phyloP scores from a whole-genome alignment of 2,113 vertebrate species.

The Pluvialis apricaria region DNA sequence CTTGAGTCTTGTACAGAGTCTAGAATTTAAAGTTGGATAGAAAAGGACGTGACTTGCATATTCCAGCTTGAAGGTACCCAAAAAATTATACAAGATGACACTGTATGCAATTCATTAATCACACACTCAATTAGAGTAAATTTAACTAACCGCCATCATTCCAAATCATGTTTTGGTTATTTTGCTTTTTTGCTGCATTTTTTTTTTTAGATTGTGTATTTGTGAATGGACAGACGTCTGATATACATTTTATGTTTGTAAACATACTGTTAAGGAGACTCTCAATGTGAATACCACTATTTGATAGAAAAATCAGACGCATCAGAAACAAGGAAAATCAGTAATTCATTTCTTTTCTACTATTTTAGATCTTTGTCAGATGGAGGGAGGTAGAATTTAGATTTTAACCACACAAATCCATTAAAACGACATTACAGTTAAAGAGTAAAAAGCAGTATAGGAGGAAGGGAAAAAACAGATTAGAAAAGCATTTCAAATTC shows the following conservation, averaged over 20 bases:
- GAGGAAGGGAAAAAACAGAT: too few relatives aligned
- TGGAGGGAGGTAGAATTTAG: background rate
- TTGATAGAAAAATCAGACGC: background rate
- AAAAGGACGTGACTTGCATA: background rate
- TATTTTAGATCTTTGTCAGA: background rate
- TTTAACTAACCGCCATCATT: background rate
- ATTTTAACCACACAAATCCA: background rate
- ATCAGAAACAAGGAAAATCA: background rate
- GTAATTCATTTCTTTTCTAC: background rate
- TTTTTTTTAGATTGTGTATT: background rate
- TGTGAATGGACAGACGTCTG: background rate
- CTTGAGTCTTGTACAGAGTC: slow-evolving; percentile 98
- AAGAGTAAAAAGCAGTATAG: too few relatives aligned
- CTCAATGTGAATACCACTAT: background rate
- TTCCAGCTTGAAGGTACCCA: background rate
- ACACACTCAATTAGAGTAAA: background rate
- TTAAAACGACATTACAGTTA: too few relatives aligned
- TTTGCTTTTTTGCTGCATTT: background rate
- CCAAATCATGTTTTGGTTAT: background rate
- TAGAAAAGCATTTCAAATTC: too few relatives aligned
- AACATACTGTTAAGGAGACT: background rate
- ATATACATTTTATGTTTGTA: background rate
- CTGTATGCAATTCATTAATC: background rate
- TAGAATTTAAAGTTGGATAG: slow-evolving; percentile 61
- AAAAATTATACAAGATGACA: background rate